Evolutionary conservation across 2,888 invertebrate species (phyloP), one percentile per base, ranked within the genome.

Genomic region (Ectemnius continuus): DNA sequence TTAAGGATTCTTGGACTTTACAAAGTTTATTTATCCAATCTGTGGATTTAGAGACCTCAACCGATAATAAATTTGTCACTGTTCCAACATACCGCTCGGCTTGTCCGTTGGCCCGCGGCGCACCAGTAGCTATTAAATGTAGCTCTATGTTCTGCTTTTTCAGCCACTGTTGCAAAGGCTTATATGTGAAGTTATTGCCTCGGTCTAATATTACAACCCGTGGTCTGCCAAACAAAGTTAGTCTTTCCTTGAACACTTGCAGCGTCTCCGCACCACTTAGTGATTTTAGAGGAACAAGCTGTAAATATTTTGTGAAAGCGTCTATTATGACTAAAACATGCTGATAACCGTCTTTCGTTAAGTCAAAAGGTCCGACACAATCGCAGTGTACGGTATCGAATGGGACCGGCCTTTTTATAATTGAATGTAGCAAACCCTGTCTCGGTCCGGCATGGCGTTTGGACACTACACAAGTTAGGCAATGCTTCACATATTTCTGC

Each of bases 71-170:
- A 28, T 61, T 68, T 4, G 18, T 23, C 0, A 68, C 67, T 2
- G 61, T 61, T 2, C 26, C 13, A n/a, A 58, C 69, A 20, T 69
- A 69, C 1, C 61, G 61, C 61, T 68, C 62, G 1, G 47, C 68
- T 13, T 83, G 80, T 11, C 83, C 82, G 45, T 83, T 83, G 0
- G 75, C 75, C 18, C 82, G 62, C 0, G 87, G 84, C 2, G 84
- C 82, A 0, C 79, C 76, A 4, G 84, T 79, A 3, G 75, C 82
- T 23, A 72, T 81, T 70, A 79, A 79, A 6, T 83, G 73, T 61
- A 85, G 81, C 18, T 79, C 64, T 2, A 87, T 84, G 1, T 73
- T 62, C 36, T 82, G 70, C 1, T 74, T 46, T 1, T 73, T 47
- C 20, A 84, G 84, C 65, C 82, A 85, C 2, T 64, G 23, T 58